Percentiles rank a stretch among this genome's conserved stretches.
These are phyloP conservation scores for Sapayoa aenigma DNA, from an alignment of 2,113 vertebrate genomes.

Conservation along the genomic window DNA sequence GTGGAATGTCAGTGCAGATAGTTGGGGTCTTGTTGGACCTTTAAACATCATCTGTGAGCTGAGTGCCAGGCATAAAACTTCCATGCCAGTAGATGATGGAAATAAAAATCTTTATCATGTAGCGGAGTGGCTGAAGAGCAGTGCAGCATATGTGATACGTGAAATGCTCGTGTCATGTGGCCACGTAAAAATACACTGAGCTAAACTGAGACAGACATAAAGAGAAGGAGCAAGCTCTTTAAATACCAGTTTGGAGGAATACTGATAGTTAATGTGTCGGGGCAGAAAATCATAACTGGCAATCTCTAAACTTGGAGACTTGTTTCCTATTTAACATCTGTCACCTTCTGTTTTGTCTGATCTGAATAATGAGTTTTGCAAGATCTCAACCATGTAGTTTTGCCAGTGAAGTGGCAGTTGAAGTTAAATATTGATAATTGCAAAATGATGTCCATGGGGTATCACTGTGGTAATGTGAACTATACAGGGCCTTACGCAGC, in stretches of 20 bases:
- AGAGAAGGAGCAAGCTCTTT: not conserved
- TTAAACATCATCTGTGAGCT: not conserved
- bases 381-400: not conserved
- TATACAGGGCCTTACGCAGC: not conserved
- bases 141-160: not conserved
- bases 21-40: not conserved
- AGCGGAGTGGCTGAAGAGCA: not conserved
- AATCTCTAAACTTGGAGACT: not conserved
- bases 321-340: not conserved
- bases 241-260: not conserved
- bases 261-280: not conserved
- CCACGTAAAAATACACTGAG: not conserved
- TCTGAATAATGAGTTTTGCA: not conserved
- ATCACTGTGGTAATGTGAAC: not conserved
- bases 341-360: not conserved
- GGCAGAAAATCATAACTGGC: not conserved
- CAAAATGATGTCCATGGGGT: not conserved
- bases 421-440: not conserved
- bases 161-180: not conserved
- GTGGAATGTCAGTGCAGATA: not conserved
- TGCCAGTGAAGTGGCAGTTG: not conserved
- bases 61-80: not conserved
- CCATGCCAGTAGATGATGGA: not conserved
- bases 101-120: not conserved
- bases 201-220: not conserved